phyloP scores from a whole-genome alignment of 2,888 invertebrate species.

The Orthosia cruda region DNA sequence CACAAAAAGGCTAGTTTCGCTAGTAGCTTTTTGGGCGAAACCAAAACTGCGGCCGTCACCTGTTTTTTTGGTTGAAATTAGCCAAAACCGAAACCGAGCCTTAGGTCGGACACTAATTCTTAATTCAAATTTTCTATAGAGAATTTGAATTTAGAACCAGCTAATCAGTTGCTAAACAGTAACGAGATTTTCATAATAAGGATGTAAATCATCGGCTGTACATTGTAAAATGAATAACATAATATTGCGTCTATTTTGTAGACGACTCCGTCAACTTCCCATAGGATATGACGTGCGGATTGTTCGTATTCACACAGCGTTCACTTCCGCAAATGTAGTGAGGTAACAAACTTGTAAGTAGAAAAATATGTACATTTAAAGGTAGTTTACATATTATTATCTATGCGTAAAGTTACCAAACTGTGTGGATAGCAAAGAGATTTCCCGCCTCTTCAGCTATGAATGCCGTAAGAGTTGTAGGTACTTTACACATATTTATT shows the following conservation, averaged over 20 bases:
- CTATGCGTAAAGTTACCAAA: too few relatives aligned
- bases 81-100: too few relatives aligned
- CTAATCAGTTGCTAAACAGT: too few relatives aligned
- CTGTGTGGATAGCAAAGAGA: background rate
- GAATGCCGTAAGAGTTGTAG: background rate
- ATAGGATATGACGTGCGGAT: slow-evolving; percentile 33
- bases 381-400: background rate
- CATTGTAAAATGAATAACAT: background rate
- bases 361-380: slow-evolving; percentile 29
- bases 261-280: slow-evolving; percentile 19
- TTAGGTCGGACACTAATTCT: too few relatives aligned
- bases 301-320: slow-evolving; percentile 45
- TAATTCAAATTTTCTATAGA: too few relatives aligned
- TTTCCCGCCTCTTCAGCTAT: background rate
- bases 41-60: too few relatives aligned
- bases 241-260: slow-evolving; percentile 1
- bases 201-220: background rate
- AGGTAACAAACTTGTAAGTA: slow-evolving; percentile 21
- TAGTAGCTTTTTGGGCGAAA: too few relatives aligned
- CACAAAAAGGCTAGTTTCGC: too few relatives aligned
- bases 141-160: too few relatives aligned
- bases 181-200: too few relatives aligned
- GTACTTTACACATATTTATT: too few relatives aligned
- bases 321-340: slow-evolving; percentile 31
- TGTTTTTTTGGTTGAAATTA: too few relatives aligned